Conservation (phyloP, 2,113 vertebrate species). For the Ursus arctos region DNA sequence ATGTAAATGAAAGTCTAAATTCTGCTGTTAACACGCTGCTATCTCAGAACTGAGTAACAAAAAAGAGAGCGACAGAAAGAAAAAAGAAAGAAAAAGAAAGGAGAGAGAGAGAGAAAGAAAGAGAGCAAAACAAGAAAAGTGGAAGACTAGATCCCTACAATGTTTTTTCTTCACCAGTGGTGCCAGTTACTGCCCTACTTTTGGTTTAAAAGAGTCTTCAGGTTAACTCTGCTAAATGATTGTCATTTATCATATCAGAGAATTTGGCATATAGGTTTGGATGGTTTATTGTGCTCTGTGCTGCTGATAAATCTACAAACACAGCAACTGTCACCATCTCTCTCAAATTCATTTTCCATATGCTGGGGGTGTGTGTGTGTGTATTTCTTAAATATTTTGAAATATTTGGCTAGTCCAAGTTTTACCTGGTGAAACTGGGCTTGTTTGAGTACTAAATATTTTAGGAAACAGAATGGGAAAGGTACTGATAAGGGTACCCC, state of each 20-base stretch:
- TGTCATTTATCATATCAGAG: slow-evolving; percentile 55
- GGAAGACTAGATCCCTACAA: neutral
- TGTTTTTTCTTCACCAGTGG: neutral
- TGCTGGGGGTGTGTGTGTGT: neutral
- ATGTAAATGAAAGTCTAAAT: neutral
- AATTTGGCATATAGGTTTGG: slow-evolving; percentile 55
- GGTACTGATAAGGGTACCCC: neutral
- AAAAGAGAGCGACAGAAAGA: neutral
- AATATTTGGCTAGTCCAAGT: neutral
- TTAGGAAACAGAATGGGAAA: slow-evolving; percentile 21
- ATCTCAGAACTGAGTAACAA: neutral
- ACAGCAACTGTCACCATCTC: neutral
- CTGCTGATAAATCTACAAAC: slow-evolving; percentile 69
- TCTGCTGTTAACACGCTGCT: neutral
- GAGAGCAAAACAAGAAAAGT: neutral
- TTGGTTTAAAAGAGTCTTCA: slow-evolving; percentile 33
- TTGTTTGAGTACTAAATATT: slow-evolving; percentile 33
- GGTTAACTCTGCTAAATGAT: slow-evolving; percentile 53
- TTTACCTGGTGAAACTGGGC: slow-evolving; percentile 6
- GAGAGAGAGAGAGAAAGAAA: neutral
- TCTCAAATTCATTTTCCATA: slow-evolving; percentile 50
- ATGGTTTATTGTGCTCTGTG: slow-evolving; percentile 52
- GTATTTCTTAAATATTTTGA: neutral
- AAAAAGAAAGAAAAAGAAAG: neutral
- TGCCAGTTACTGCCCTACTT: neutral